These are phyloP conservation scores for Bicyclus anynana DNA, from an alignment of 1,140 invertebrate genomes.

Conservation along the genomic window DNA sequence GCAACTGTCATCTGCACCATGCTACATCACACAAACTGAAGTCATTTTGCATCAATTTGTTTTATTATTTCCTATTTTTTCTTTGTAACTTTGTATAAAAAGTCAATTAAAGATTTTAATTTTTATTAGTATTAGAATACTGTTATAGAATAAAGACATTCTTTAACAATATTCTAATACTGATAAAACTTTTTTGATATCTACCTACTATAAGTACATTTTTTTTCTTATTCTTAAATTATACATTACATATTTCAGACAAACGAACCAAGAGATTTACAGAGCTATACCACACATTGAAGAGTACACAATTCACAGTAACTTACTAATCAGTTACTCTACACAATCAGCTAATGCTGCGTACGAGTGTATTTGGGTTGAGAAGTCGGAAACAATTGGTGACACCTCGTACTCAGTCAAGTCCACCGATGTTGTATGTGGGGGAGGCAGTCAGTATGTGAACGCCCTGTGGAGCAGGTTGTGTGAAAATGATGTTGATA, in stretches of 20 bases:
- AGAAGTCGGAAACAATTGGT: constrained; percentile 53
- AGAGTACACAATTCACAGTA: constrained; percentile 47
- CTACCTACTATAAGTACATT: neutral
- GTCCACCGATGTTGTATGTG: constrained; percentile 50
- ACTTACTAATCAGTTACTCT: constrained; percentile 51
- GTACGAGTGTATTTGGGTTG: constrained; percentile 61
- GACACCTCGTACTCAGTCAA: constrained; percentile 50
- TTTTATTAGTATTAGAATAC: no score
- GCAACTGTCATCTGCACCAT: no score
- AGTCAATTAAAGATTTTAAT: no score
- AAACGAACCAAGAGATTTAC: constrained; percentile 43
- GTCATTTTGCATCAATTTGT: no score
- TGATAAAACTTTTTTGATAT: no score
- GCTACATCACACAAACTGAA: no score
- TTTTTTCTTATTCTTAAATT: no score
- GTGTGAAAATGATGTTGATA: constrained; percentile 39
- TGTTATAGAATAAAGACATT: no score
- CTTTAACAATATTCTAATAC: neutral
- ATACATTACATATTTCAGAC: constrained; percentile 25
- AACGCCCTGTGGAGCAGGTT: constrained; percentile 50
- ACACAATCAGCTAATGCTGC: constrained; percentile 52
- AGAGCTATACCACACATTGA: constrained; percentile 38
- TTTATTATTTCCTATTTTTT: no score
- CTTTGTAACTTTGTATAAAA: no score
- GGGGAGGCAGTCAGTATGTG: constrained; percentile 55